These are phyloP conservation scores for Drosophila equinoxialis DNA, from an alignment of 1,140 invertebrate species.

Conservation along the genomic window DNA sequence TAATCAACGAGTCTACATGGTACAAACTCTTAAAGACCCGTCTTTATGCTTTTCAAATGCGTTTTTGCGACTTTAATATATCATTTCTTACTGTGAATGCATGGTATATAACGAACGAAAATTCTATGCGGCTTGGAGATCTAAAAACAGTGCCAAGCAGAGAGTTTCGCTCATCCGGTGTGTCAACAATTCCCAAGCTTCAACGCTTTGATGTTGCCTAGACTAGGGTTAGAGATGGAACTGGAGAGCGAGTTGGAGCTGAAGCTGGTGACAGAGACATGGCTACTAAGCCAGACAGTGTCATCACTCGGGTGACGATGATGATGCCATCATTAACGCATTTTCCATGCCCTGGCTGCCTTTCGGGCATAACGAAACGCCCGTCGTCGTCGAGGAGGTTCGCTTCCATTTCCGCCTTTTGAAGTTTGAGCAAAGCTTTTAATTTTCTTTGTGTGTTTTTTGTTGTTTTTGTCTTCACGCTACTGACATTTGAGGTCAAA, in stretches of 20 bases:
- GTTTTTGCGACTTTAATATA: too few species aligned
- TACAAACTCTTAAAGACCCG: too few species aligned
- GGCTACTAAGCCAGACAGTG: constrained; percentile 77
- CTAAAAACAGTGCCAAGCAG: constrained; percentile 30
- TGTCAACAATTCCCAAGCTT: constrained; percentile 82
- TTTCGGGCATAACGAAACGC: constrained; percentile 49
- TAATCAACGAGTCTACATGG: too few species aligned
- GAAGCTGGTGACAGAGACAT: constrained; percentile 21
- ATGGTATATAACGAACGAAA: constrained; percentile 1
- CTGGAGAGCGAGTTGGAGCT: neutral
- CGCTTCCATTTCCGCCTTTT: constrained; percentile 72
- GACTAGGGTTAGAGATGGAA: neutral
- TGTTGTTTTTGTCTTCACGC: constrained; percentile 52
- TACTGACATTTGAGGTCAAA: constrained; percentile 76
- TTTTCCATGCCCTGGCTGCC: constrained; percentile 60
- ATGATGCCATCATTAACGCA: constrained; percentile 79
- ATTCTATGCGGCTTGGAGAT: constrained; percentile 40
- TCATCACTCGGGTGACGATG: constrained; percentile 59
- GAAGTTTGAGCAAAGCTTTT: constrained; percentile 78
- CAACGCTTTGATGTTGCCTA: constrained; percentile 77
- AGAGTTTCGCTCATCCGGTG: constrained; percentile 73
- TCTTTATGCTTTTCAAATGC: too few species aligned
- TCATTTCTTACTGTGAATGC: too few species aligned
- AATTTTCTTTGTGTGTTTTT: constrained; percentile 66
- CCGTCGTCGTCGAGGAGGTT: constrained; percentile 22